Percentiles rank a stretch among this genome's conserved stretches.
Conservation (phyloP, 53 echinoderm and acorn worm genomes). For the Apostichopus leukothele region DNA sequence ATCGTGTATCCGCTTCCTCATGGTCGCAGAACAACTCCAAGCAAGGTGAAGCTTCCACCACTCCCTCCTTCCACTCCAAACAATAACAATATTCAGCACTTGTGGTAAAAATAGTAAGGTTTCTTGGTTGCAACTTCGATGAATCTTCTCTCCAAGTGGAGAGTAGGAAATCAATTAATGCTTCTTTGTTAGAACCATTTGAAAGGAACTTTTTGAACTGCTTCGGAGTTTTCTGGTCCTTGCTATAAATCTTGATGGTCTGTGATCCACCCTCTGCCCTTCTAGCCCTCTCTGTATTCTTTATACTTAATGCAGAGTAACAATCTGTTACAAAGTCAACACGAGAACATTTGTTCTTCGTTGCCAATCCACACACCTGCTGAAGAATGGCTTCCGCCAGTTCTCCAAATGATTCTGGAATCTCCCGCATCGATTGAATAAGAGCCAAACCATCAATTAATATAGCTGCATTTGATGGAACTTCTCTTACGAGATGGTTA, state of each 20-base stretch:
- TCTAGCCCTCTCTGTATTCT: conserved; percentile 23
- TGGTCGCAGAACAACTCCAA: conserved; percentile 38
- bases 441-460: conserved; percentile 73
- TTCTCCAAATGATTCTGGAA: conserved; percentile 2
- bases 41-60: conserved; percentile 1
- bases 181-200: conserved; percentile 55
- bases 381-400: conserved; percentile 35
- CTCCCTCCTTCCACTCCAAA: background rate
- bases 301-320: conserved; percentile 14
- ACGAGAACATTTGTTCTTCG: background rate
- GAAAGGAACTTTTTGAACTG: conserved; percentile 59
- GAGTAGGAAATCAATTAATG: conserved; percentile 53
- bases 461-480: conserved; percentile 26
- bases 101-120: background rate
- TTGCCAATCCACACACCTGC: conserved; percentile 33
- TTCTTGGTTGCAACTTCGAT: background rate
- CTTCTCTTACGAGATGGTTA: background rate
- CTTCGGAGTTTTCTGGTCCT: conserved; percentile 47
- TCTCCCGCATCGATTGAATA: background rate
- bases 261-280: background rate
- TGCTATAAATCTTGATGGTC: background rate
- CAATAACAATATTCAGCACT: conserved; percentile 15
- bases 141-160: conserved; percentile 47
- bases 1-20: conserved; percentile 72
- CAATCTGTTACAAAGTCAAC: conserved; percentile 66